Evolutionary conservation across 2,113 vertebrate genomes (phyloP).

Genomic region (Fregetta grallaria): DNA sequence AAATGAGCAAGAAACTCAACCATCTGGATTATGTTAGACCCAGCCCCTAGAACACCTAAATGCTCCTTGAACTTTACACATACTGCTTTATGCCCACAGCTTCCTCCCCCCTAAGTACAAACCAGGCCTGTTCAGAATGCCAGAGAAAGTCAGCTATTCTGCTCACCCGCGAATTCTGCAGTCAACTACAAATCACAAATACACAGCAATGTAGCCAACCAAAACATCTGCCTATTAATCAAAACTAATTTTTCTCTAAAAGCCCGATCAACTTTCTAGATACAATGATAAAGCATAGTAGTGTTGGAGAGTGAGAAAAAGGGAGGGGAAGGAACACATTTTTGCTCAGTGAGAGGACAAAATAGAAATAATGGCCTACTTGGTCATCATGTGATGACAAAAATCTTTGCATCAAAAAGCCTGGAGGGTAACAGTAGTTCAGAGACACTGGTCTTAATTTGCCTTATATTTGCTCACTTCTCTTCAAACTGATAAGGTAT

Average conservation of each 20-base stretch:
- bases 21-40: neutral
- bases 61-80: neutral
- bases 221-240: neutral
- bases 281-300: neutral
- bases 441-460: neutral
- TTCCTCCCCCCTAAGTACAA: neutral
- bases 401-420: neutral
- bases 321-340: neutral
- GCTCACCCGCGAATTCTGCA: fast-evolving
- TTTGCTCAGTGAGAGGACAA: neutral
- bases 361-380: neutral
- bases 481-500: neutral
- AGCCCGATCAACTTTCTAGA: neutral
- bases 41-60: neutral
- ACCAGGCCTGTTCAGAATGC: neutral
- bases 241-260: neutral
- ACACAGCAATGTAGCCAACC: neutral
- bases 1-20: neutral
- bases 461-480: neutral
- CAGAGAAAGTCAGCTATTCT: neutral
- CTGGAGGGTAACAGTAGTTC: neutral
- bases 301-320: neutral
- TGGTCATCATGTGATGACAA: neutral
- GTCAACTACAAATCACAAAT: neutral
- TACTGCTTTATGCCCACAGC: neutral